Evolutionary conservation across 2,797 vertebrate species (phyloP).

Genomic region (Bradypodion pumilum): DNA sequence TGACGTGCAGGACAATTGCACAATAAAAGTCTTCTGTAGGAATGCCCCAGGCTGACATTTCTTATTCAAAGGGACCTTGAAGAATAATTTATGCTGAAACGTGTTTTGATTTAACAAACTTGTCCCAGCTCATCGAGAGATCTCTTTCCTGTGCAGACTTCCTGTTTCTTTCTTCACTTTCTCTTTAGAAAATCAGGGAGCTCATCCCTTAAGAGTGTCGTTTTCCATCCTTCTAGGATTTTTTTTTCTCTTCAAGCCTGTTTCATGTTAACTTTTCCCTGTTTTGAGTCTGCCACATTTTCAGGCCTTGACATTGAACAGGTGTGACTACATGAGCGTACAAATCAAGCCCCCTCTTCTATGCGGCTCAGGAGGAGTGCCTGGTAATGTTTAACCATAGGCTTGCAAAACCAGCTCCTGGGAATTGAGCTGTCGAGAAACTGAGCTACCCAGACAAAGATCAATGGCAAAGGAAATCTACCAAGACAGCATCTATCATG

Average conservation of each 20-base stretch:
- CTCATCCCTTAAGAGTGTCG: background rate
- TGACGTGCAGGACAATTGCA: background rate
- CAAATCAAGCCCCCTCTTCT: background rate
- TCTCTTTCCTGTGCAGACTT: background rate
- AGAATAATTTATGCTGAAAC: background rate
- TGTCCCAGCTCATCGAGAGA: background rate
- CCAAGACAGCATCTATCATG: slow-evolving; percentile 5
- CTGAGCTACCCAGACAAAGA: slow-evolving; percentile 17
- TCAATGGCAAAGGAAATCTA: slow-evolving; percentile 4
- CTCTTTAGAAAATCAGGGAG: background rate
- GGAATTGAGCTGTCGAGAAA: slow-evolving; percentile 21
- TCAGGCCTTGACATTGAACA: background rate
- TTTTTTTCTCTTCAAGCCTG: background rate
- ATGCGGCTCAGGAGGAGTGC: background rate
- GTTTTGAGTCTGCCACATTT: background rate
- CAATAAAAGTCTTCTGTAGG: background rate
- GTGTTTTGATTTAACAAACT: background rate
- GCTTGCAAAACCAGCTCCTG: background rate
- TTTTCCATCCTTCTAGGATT: background rate
- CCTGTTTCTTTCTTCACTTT: background rate
- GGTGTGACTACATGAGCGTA: background rate
- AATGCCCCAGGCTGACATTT: background rate
- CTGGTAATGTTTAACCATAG: background rate
- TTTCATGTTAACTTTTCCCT: background rate
- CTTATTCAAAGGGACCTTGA: background rate